A percentile compares a stretch with the other conserved stretches of the same genome.
phyloP scores from a whole-genome alignment of 2,113 vertebrate species.

The Aepyceros melampus region DNA sequence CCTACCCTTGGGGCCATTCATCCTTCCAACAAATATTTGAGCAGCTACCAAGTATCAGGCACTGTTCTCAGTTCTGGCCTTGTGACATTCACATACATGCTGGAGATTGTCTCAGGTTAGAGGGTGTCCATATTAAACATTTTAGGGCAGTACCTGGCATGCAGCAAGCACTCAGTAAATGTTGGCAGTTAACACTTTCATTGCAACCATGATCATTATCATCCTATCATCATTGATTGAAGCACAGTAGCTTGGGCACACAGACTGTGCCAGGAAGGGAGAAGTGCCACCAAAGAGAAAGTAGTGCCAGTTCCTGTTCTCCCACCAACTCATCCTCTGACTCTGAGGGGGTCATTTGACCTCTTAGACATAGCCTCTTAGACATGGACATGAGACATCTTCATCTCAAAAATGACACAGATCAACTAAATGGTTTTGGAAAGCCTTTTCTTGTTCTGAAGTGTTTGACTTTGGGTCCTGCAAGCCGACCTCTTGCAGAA shows the following conservation, averaged over 20 bases:
- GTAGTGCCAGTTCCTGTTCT: not conserved
- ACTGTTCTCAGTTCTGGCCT: not conserved
- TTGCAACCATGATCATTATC: fast-evolving
- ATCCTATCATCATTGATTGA: fast-evolving
- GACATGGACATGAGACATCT: not conserved
- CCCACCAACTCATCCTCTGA: not conserved
- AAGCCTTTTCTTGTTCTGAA: not conserved
- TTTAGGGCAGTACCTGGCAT: not conserved
- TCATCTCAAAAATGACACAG: not conserved
- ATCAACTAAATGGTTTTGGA: not conserved
- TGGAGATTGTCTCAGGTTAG: not conserved
- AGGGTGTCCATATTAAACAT: not conserved
- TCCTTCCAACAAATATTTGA: not conserved
- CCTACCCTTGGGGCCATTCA: not conserved
- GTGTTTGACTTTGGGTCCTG: not conserved
- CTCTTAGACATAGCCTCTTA: not conserved
- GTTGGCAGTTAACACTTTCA: not conserved
- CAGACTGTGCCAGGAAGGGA: not conserved
- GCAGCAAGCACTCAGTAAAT: not conserved
- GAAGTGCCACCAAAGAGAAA: not conserved
- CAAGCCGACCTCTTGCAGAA: not conserved
- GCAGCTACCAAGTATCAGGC: not conserved
- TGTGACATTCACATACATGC: not conserved
- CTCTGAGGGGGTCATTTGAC: not conserved
- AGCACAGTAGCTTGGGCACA: not conserved